Percentiles rank a stretch among this genome's conserved stretches.
Evolutionary conservation across 2,888 invertebrate genomes (phyloP).

Genomic region (Dasysyrphus tricinctus): DNA sequence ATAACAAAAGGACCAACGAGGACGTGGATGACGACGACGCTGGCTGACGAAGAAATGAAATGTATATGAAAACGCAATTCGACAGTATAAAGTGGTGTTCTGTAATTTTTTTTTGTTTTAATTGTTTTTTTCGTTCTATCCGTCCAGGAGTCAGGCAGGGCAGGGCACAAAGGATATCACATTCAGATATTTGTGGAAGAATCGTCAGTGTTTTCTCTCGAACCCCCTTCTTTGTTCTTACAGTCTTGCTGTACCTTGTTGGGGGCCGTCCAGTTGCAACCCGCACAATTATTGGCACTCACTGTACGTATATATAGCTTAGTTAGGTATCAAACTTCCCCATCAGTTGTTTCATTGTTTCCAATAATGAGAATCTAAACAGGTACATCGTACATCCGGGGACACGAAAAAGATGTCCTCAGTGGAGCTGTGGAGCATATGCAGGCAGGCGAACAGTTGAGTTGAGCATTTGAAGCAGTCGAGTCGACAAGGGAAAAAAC

Average conservation of each 20-base stretch:
- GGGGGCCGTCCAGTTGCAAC: constrained; percentile 28
- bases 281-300: constrained; percentile 46
- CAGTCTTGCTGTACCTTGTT: constrained; percentile 1
- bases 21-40: too few species aligned
- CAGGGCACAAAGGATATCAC: constrained; percentile 54
- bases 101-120: constrained; percentile 12
- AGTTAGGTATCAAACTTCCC: constrained; percentile 34
- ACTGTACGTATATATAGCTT: constrained; percentile 2
- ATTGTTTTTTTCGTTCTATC: not conserved
- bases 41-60: constrained; percentile 35
- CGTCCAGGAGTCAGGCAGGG: not conserved
- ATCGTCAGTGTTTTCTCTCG: not conserved
- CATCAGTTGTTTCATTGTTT: constrained; percentile 70
- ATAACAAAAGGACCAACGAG: constrained; percentile 58
- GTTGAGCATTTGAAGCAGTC: constrained; percentile 3
- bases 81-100: constrained; percentile 62
- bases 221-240: not conserved
- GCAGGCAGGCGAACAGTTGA: constrained; percentile 19
- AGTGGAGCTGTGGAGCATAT: constrained; percentile 26
- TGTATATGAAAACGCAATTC: constrained; percentile 68
- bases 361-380: constrained; percentile 74
- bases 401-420: constrained; percentile 32
- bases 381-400: constrained; percentile 34
- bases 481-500: not conserved
- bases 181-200: constrained; percentile 24